Base-by-base conservation (phyloP, 2,888 invertebrate species). In the Augiades crinisus region DNA sequence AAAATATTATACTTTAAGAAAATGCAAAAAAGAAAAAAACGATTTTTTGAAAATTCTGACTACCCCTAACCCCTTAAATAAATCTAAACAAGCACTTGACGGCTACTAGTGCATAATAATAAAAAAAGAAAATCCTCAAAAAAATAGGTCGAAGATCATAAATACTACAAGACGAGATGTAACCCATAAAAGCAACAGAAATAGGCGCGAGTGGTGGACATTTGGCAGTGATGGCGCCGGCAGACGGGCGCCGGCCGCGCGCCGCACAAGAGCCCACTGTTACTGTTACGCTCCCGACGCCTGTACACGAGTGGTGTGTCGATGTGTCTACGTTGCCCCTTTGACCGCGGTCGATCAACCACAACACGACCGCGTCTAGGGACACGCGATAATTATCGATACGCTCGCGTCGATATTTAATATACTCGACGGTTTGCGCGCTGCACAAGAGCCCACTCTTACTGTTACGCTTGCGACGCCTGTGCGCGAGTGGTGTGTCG, bases 371-470 rank as follows among this genome's bases (percentile, higher is more conserved):
- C n/a, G n/a, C n/a, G n/a, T n/a, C n/a, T n/a, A n/a, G n/a, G n/a
- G n/a, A n/a, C n/a, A n/a, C n/a, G n/a, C n/a, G n/a, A n/a, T n/a
- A n/a, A n/a, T n/a, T n/a, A n/a, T n/a, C n/a, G n/a, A n/a, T n/a
- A n/a, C n/a, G n/a, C n/a, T n/a, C n/a, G n/a, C n/a, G n/a, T n/a
- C n/a, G n/a, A n/a, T n/a, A n/a, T n/a, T n/a, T n/a, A n/a, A n/a
- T n/a, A n/a, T n/a, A n/a, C n/a, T n/a, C n/a, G n/a, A n/a, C n/a
- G n/a, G n/a, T n/a, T n/a, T n/a, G 57, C 59, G 57, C 47, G 52
- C 62, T 55, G 65, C 64, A 86, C 78, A 85, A 84, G 75, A 72
- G 70, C 63, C 64, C 72, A 70, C 27, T 27, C 10, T n/a, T n/a
- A n/a, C n/a, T n/a, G n/a, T 27, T 27, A n/a, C 2, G 5, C 19